phyloP scores from a whole-genome alignment of 2,113 vertebrate genomes.

The Argyrosomus japonicus region DNA sequence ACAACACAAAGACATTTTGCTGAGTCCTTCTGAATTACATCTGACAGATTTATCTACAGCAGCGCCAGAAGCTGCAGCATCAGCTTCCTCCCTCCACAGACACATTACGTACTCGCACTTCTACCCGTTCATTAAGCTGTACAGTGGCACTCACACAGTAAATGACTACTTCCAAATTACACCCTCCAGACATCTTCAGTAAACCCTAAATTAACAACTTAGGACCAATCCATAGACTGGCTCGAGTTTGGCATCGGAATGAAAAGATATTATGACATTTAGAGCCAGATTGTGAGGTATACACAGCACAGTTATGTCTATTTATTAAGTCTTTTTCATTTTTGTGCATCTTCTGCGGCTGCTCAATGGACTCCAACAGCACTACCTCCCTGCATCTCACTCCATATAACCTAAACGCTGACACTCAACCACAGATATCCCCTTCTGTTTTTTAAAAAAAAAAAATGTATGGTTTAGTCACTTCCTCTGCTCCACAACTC shows the following conservation, averaged over 20 bases:
- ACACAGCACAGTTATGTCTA: not conserved
- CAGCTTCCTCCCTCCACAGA: constrained; percentile 34
- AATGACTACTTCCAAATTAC: constrained; percentile 67
- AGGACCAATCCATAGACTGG: constrained; percentile 20
- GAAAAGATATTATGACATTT: not conserved
- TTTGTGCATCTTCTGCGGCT: not conserved
- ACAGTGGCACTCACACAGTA: constrained; percentile 36
- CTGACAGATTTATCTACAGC: constrained; percentile 7
- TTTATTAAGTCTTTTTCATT: not conserved
- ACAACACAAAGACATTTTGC: not conserved
- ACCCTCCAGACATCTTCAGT: constrained; percentile 55
- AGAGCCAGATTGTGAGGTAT: not conserved
- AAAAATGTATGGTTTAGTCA: constrained; percentile 8
- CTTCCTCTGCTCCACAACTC: constrained; percentile 10
- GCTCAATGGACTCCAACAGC: not conserved
- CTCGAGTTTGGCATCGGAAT: not conserved
- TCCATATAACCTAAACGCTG: not conserved
- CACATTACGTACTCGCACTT: constrained; percentile 34
- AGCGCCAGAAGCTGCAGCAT: constrained; percentile 21
- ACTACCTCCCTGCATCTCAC: not conserved
- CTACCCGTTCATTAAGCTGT: constrained; percentile 64
- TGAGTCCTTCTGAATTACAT: not conserved
- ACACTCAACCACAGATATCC: not conserved
- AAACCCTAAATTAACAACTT: constrained; percentile 60
- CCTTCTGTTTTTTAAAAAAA: not conserved